Evolutionary conservation across 2,113 vertebrate genomes (phyloP).

Genomic region (Mirounga angustirostris): DNA sequence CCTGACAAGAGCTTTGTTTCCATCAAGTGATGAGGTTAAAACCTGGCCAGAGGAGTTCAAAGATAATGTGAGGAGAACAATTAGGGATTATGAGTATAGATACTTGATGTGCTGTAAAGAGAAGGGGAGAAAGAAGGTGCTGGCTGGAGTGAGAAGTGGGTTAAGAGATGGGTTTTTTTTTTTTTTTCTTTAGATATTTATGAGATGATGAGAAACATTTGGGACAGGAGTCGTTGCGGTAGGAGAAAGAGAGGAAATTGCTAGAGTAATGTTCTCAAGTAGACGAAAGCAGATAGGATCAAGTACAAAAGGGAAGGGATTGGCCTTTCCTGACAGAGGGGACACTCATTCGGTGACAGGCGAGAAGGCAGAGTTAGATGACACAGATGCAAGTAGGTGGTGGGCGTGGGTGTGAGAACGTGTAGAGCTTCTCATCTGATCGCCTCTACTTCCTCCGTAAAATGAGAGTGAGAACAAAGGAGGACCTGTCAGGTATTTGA

Average conservation of each 20-base stretch:
- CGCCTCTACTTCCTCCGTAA: neutral
- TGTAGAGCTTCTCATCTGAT: neutral
- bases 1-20: slow-evolving; percentile 11
- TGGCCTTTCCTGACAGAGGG: neutral
- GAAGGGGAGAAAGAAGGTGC: neutral
- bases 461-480: neutral
- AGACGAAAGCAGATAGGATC: neutral
- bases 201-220: neutral
- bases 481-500: neutral
- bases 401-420: neutral
- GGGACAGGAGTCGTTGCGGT: neutral
- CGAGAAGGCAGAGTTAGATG: neutral
- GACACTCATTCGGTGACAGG: neutral
- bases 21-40: neutral
- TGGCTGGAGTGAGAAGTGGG: neutral
- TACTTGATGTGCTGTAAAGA: neutral
- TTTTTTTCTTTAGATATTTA: neutral
- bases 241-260: neutral
- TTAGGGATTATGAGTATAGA: neutral
- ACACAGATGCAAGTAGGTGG: neutral
- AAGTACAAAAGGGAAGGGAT: neutral
- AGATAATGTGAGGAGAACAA: neutral
- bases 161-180: neutral
- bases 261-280: neutral
- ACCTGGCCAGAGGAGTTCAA: neutral